Percentiles rank a stretch among this genome's conserved stretches.
phyloP scores from a whole-genome alignment of 2,113 vertebrate genomes.

The Galemys pyrenaicus region DNA sequence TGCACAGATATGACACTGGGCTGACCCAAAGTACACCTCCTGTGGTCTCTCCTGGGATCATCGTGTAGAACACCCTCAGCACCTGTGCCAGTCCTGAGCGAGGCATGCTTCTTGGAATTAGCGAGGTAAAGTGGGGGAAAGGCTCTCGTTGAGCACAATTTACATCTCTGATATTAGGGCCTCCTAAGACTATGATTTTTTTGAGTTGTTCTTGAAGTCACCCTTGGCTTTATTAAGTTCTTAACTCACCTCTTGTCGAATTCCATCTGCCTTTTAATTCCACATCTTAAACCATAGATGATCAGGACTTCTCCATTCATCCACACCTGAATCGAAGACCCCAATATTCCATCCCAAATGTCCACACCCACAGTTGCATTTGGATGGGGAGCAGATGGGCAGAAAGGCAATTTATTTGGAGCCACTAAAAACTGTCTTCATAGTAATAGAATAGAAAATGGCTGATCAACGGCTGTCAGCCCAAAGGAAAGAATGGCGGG shows the following conservation, averaged over 20 bases:
- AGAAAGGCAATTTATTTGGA: constrained; percentile 36
- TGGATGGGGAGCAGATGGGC: constrained; percentile 44
- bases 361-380: constrained; percentile 41
- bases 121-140: background rate
- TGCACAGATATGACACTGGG: background rate
- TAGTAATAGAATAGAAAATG: constrained; percentile 8
- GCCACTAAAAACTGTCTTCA: constrained; percentile 58
- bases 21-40: background rate
- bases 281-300: constrained; percentile 68
- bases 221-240: constrained; percentile 26
- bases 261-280: constrained; percentile 70
- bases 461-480: constrained; percentile 9
- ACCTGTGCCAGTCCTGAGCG: background rate
- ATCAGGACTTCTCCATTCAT: constrained; percentile 26
- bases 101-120: background rate
- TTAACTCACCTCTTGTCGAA: constrained; percentile 67
- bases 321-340: constrained; percentile 53
- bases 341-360: constrained; percentile 48
- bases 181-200: background rate
- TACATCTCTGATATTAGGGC: background rate
- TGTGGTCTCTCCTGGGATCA: background rate
- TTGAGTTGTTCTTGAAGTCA: constrained; percentile 41
- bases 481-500: constrained; percentile 1
- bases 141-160: background rate
- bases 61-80: background rate